Evolutionary conservation across 2,113 vertebrate species (phyloP).

Genomic region (Lophura nycthemera): DNA sequence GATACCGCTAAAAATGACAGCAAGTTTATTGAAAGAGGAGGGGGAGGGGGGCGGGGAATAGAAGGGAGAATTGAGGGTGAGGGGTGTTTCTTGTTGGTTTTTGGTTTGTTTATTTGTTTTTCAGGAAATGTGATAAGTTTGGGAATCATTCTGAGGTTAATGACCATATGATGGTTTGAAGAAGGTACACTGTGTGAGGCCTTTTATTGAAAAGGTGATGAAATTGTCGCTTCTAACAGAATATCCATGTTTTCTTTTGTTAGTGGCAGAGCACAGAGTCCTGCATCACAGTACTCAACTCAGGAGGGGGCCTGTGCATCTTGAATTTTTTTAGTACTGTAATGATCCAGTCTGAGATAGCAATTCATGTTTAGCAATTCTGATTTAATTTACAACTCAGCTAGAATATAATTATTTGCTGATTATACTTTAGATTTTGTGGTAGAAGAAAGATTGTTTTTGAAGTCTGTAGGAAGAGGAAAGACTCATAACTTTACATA

Average conservation of each 20-base stretch:
- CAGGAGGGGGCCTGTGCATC: constrained; percentile 26
- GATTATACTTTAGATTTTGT: constrained; percentile 47
- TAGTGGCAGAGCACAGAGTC: not conserved
- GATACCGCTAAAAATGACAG: not conserved
- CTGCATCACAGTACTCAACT: not conserved
- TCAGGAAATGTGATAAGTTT: not conserved
- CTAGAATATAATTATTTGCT: constrained; percentile 73
- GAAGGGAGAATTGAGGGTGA: too few relatives aligned
- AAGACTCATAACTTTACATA: not conserved
- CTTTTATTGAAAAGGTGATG: not conserved
- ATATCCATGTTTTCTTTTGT: not conserved
- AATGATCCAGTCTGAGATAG: constrained; percentile 39
- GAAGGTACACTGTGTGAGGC: not conserved
- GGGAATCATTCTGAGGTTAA: not conserved
- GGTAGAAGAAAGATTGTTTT: constrained; percentile 7
- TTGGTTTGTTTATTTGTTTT: not conserved
- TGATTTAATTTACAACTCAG: constrained; percentile 72
- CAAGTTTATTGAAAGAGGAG: not conserved
- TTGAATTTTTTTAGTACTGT: not conserved
- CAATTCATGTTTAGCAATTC: constrained; percentile 62
- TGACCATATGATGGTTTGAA: not conserved
- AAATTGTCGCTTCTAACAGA: not conserved
- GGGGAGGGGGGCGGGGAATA: too few relatives aligned
- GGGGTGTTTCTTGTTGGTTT: not conserved
- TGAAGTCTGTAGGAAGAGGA: constrained; percentile 1